These are phyloP conservation scores for Acrocephalus arundinaceus DNA, from an alignment of 2,113 vertebrate genomes.

Conservation along the genomic window DNA sequence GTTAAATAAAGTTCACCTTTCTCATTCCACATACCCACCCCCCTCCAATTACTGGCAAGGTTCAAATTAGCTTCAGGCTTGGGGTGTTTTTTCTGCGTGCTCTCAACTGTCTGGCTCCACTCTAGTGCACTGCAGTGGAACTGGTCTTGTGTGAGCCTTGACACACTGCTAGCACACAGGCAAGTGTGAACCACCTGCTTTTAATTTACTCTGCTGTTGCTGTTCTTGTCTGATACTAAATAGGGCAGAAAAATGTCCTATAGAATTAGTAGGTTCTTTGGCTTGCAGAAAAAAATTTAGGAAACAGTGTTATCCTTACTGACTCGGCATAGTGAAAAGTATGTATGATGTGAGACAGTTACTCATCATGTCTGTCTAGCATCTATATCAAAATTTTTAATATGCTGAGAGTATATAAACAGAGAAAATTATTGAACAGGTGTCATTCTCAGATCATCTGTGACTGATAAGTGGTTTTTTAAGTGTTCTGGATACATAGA, in stretches of 20 bases:
- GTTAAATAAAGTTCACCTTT: slow-evolving; percentile 19
- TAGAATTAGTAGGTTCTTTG: not conserved
- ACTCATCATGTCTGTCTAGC: not conserved
- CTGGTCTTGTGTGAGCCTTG: not conserved
- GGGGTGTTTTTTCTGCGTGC: not conserved
- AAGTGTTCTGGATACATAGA: not conserved
- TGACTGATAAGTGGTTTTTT: not conserved
- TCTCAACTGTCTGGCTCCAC: not conserved
- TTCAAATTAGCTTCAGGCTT: not conserved
- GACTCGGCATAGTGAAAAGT: not conserved
- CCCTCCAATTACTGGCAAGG: not conserved
- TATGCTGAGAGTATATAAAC: not conserved
- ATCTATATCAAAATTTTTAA: not conserved
- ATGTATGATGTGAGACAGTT: not conserved
- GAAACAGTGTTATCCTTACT: not conserved
- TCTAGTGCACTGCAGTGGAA: not conserved
- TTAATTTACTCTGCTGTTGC: not conserved
- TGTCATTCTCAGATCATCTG: not conserved
- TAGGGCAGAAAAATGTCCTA: not conserved
- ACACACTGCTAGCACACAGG: not conserved
- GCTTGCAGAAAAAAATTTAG: not conserved
- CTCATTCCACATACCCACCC: not conserved
- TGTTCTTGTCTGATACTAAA: not conserved
- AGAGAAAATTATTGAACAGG: not conserved
- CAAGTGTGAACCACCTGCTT: not conserved